Conservation (phyloP, 2,797 vertebrate genomes). For the Myotis findleyi region DNA sequence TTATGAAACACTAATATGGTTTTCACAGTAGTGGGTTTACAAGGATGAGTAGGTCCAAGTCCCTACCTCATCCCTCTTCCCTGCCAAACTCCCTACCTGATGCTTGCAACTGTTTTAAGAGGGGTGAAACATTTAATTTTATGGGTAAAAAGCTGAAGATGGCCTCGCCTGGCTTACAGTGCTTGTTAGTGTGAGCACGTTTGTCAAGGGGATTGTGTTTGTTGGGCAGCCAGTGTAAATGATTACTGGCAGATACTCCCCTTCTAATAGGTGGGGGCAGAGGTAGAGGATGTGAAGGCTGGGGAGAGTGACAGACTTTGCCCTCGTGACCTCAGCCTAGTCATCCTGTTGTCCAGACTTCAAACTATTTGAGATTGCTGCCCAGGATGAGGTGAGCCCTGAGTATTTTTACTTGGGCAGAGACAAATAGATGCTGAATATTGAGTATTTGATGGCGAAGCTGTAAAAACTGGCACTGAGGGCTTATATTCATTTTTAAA, state of each 20-base stretch:
- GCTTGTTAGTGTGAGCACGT: not conserved
- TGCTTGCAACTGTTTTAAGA: not conserved
- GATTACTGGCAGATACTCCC: not conserved
- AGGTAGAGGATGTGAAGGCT: not conserved
- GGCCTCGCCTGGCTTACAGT: not conserved
- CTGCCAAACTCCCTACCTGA: not conserved
- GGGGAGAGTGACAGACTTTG: not conserved
- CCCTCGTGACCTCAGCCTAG: not conserved
- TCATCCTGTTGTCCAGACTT: conserved; percentile 10
- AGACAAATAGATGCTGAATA: not conserved
- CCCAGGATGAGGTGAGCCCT: not conserved
- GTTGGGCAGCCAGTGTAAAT: not conserved
- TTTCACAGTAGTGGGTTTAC: not conserved
- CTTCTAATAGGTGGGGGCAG: not conserved
- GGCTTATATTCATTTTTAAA: not conserved
- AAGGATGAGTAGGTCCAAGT: not conserved
- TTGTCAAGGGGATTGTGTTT: not conserved
- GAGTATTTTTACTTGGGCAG: not conserved
- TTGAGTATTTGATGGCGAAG: not conserved
- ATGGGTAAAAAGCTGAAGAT: not conserved
- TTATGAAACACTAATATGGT: not conserved
- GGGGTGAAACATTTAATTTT: not conserved
- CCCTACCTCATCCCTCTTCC: not conserved
- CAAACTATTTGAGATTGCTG: conserved; percentile 1
- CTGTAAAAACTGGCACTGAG: not conserved